Percentiles rank a stretch among this genome's conserved stretches.
These are phyloP conservation scores for Stenchaetothrips biformis DNA, from an alignment of 2,888 invertebrate genomes.

Conservation along the genomic window DNA sequence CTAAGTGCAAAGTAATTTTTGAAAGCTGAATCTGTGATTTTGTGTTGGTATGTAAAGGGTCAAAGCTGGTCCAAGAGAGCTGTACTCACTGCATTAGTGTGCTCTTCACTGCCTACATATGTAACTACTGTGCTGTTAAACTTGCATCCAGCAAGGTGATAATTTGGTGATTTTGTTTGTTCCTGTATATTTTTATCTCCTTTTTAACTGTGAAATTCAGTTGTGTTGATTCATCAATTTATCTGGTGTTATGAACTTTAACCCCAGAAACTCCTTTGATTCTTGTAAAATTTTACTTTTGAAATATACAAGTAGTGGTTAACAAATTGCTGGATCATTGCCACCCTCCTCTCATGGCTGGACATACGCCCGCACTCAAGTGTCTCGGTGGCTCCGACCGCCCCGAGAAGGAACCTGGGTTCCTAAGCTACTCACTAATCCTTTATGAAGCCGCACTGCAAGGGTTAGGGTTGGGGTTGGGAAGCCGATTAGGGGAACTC, in stretches of 20 bases:
- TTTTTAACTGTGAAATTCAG: background rate
- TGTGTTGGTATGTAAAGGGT: background rate
- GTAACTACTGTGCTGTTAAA: background rate
- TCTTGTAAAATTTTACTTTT: conserved; percentile 24
- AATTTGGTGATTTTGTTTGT: background rate
- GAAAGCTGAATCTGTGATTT: conserved; percentile 21
- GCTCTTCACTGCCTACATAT: conserved; percentile 9
- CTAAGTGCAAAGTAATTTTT: background rate
- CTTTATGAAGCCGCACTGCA: no score
- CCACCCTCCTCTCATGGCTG: no score
- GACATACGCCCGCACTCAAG: no score
- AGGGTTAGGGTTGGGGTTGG: no score
- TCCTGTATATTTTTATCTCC: background rate
- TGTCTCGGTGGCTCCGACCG: no score
- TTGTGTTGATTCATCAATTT: background rate
- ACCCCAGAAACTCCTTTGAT: background rate
- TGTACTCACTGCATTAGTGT: background rate
- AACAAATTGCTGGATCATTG: background rate
- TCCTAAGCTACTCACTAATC: no score
- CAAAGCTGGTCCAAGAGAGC: background rate
- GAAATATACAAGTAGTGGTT: conserved; percentile 19
- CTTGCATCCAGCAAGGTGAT: background rate
- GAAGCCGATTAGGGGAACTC: no score
- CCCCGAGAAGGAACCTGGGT: no score
- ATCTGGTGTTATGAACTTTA: background rate